Percentiles rank a stretch among this genome's conserved stretches.
Conservation (phyloP, 1,140 invertebrate species). For the Macrobrachium rosenbergii region DNA sequence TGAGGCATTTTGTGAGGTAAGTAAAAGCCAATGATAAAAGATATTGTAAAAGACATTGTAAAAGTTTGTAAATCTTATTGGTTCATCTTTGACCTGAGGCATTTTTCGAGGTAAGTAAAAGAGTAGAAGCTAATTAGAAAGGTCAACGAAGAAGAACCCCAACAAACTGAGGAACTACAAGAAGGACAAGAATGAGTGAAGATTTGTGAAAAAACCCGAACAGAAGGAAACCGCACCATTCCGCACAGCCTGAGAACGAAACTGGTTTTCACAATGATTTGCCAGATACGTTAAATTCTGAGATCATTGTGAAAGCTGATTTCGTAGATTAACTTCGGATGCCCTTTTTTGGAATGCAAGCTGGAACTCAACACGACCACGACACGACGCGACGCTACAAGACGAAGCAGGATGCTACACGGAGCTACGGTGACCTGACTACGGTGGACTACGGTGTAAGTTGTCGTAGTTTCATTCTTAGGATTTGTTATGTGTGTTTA, state of each 20-base stretch:
- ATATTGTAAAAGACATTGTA: no score
- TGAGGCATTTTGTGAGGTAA: no score
- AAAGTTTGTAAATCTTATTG: no score
- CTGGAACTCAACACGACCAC: no score
- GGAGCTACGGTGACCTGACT: neutral
- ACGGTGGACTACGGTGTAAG: neutral
- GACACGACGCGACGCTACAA: no score
- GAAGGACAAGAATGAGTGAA: neutral
- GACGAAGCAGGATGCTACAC: neutral
- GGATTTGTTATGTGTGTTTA: no score
- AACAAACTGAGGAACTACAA: neutral
- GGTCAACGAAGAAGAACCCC: neutral
- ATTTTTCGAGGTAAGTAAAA: no score
- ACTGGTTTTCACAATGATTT: constrained; percentile 94
- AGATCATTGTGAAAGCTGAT: constrained; percentile 96
- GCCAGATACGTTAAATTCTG: constrained; percentile 85
- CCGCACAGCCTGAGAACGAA: constrained; percentile 73
- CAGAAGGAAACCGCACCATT: neutral
- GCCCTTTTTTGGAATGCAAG: neutral
- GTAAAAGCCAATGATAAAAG: no score
- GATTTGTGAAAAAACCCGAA: no score
- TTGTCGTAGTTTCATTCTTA: neutral
- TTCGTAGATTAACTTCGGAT: constrained; percentile 74
- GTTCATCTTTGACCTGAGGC: no score
- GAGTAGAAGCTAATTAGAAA: no score